Evolutionary conservation across 2,113 vertebrate species (phyloP), one percentile per base, ranked within the genome.

Genomic region (Perognathus longimembris): DNA sequence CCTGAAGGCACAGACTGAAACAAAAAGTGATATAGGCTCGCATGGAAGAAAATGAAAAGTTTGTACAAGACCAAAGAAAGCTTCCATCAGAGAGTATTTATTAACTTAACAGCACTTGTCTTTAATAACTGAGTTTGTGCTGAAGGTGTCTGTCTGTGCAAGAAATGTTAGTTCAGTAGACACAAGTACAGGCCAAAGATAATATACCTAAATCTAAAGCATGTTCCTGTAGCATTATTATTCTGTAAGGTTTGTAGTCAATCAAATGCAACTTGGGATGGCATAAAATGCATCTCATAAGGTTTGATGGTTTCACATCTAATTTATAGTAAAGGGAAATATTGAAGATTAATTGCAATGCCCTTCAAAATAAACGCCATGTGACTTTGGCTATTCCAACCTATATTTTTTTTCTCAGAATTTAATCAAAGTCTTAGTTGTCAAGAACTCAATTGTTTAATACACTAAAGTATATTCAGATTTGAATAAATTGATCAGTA

Each of bases 1-100:
- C 95, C 96, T 30, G 34, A 91, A 87, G 96, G 95, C 20, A 97
- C 15, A 84, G 57, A 80, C 2, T 10, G 88, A 95, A 89, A 90
- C 78, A 93, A 81, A 96, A 95, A 89, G 30, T 89, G 94, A 12
- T 38, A 32, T 92, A 54, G 14, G 36, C 80, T 96, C 50, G 42
- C 71, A 69, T 2, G 45, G 69, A 82, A 96, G 75, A 95, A 95
- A 81, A 38, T 1, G n/a, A 50, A 64, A 78, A 95, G 96, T 97
- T 92, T 94, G 57, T 75, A 54, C 2, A 84, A 94, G 83, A 89
- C 88, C 71, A 77, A 61, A 89, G 80, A 85, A 78, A 92, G n/a
- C 24, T 93, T 93, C 63, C 76, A 4, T 3, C 30, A 67, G 71
- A 90, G 36, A 57, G 57, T 45, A 86, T 70, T 76, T 73, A 90